Conservation (phyloP, 1,140 invertebrate species). For the Apis cerana region DNA sequence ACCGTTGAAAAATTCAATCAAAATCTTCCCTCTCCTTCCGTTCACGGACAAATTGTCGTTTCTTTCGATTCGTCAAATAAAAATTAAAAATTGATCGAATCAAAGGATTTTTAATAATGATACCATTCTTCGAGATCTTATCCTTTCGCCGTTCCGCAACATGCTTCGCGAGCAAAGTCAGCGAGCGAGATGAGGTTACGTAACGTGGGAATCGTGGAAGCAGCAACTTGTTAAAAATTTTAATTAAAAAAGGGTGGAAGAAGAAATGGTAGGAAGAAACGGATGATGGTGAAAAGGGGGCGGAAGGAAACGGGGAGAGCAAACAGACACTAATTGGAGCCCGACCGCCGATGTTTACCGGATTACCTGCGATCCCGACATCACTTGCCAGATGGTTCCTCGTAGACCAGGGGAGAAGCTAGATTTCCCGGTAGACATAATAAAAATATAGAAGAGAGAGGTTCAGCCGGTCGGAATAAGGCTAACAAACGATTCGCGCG, state of each 20-base stretch:
- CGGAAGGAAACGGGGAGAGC: slow-evolving; percentile 58
- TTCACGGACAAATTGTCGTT: no score
- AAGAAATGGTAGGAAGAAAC: slow-evolving; percentile 41
- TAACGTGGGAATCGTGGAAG: slow-evolving; percentile 24
- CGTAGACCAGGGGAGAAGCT: slow-evolving; percentile 59
- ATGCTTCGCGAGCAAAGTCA: background rate
- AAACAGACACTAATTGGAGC: slow-evolving; percentile 73
- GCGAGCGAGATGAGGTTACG: background rate
- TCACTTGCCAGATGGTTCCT: slow-evolving; percentile 72
- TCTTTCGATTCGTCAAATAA: no score
- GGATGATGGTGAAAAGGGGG: slow-evolving; percentile 36
- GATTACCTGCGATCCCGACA: slow-evolving; percentile 61
- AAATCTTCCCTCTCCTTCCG: no score
- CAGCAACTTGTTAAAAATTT: slow-evolving; percentile 24
- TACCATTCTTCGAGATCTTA: background rate
- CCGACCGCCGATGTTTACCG: slow-evolving; percentile 65
- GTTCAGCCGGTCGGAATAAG: slow-evolving; percentile 17
- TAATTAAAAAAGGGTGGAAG: slow-evolving; percentile 37
- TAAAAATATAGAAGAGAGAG: slow-evolving; percentile 69
- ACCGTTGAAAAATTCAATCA: no score
- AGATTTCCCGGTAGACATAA: slow-evolving; percentile 75
- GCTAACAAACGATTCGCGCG: slow-evolving; percentile 72
- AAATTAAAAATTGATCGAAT: no score
- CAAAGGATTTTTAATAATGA: background rate
- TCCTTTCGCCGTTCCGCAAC: background rate